These are phyloP conservation scores for Heliornis fulica DNA, from an alignment of 2,113 vertebrate species.

Conservation along the genomic window DNA sequence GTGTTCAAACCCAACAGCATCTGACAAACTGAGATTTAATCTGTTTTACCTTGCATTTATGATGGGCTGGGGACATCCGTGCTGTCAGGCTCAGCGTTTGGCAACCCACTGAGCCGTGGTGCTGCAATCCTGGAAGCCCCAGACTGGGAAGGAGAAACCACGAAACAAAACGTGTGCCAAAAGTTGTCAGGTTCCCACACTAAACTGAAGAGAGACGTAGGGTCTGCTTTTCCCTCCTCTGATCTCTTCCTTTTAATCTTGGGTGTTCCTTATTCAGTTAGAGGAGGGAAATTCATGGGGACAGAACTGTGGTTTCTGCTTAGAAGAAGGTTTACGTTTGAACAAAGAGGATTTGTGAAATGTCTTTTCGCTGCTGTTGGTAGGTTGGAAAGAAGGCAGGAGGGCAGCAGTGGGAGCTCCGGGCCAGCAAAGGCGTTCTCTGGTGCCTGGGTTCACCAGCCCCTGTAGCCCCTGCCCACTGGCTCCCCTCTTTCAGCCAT, in stretches of 20 bases:
- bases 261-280: neutral
- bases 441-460: neutral
- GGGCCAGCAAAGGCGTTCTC: neutral
- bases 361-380: neutral
- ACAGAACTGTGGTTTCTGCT: neutral
- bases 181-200: neutral
- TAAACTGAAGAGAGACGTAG: neutral
- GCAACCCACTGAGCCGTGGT: accelerated
- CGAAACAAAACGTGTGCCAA: neutral
- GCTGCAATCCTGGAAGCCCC: neutral
- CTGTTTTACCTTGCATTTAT: neutral
- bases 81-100: neutral
- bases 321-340: neutral
- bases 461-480: neutral
- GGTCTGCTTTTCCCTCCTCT: neutral
- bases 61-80: neutral
- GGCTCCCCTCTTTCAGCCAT: neutral
- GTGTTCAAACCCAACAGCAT: neutral
- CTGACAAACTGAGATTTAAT: neutral
- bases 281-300: neutral
- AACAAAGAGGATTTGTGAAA: neutral
- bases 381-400: neutral
- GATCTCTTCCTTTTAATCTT: slow-evolving; percentile 1
- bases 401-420: neutral
- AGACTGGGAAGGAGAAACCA: neutral